Base-by-base conservation (phyloP, 30 jellyfish, hydroid and myxozoan species). In the Hydra vulgaris region DNA sequence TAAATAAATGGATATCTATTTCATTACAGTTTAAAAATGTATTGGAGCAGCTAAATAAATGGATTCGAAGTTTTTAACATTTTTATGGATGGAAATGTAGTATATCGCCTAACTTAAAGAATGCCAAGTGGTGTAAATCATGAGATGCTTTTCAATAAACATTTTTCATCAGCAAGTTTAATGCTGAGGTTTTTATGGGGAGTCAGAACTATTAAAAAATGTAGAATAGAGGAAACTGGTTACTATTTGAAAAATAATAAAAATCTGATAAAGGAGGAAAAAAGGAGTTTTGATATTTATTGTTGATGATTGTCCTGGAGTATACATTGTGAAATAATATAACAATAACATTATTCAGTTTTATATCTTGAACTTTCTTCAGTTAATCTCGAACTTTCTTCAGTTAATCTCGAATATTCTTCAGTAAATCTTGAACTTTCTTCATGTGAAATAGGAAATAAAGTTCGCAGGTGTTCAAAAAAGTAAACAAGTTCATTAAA, bases 311-410 rank as follows among this genome's bases (percentile, higher is more conserved):
- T 20, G 40, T 27, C 19, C 80, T n/a, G 84, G 94, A n/a, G n/a
- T n/a, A n/a, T n/a, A 73, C 4, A 71, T 87, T 77, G 88, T 82
- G 40, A 82, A 72, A 78, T 82, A 88, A 88, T 25, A 75, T 27
- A 94, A 87, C 77, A 87, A 87, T 81, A 87, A 71, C 73, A 79
- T 84, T 12, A 88, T 87, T 0, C 96, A 87, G 17, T 17, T n/a
- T n/a, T n/a, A n/a, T n/a, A n/a, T n/a, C n/a, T n/a, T n/a, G n/a
- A n/a, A n/a, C n/a, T n/a, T n/a, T n/a, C n/a, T n/a, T n/a, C n/a
- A n/a, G n/a, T n/a, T n/a, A n/a, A n/a, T n/a, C n/a, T n/a, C n/a
- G n/a, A n/a, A n/a, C n/a, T n/a, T n/a, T n/a, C n/a, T n/a, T n/a
- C n/a, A n/a, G n/a, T n/a, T n/a, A n/a, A n/a, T n/a, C n/a, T n/a